Base-by-base conservation (phyloP, 2,113 vertebrate species). In the Chionis minor region DNA sequence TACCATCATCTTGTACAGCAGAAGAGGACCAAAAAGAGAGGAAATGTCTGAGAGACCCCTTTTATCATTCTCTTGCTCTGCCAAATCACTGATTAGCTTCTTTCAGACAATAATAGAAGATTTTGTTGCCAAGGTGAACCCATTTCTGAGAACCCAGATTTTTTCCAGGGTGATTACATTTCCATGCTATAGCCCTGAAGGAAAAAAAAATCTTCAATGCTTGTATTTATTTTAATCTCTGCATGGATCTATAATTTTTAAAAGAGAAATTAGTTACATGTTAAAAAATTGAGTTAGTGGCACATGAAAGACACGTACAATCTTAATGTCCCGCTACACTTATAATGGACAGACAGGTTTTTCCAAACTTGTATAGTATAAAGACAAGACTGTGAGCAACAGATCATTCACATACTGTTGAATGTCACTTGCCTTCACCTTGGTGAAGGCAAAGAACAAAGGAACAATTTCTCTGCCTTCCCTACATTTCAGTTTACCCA, bases 81-180 rank as follows among this genome's bases (percentile, higher is more conserved):
- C 61, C 89, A 95, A 94, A 94, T 75, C 81, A 82, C 84, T 82
- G 91, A 96, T 92, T 85, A 92, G 95, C 70, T 85, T 59, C 66
- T 95, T 95, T 91, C 78, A 94, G 87, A 95, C 49, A 95, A 82
- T 79, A 93, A 74, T 8, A 94, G 49, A 78, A 84, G 70, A 95
- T 85, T 91, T 82, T 90, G 93, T 95, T 95, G 87, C 94, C 93
- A 96, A 97, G 95, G 96, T 96, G 96, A 97, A 81, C 90, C 93
- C 58, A 63, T 85, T 96, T 96, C 81, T 91, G 62, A 94, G 90
- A 96, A 49, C 30, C 49, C 35, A 93, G 87, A 80, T 81, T 66
- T 75, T 74, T 80, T 96, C 58, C 85, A 45, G 10, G 38, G 49
- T 87, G 87, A 95, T 94, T 95, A 75, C 58, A 91, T 82, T 88